These are phyloP conservation scores for Gortyna flavago DNA, from an alignment of 2,888 invertebrate genomes.

Conservation along the genomic window DNA sequence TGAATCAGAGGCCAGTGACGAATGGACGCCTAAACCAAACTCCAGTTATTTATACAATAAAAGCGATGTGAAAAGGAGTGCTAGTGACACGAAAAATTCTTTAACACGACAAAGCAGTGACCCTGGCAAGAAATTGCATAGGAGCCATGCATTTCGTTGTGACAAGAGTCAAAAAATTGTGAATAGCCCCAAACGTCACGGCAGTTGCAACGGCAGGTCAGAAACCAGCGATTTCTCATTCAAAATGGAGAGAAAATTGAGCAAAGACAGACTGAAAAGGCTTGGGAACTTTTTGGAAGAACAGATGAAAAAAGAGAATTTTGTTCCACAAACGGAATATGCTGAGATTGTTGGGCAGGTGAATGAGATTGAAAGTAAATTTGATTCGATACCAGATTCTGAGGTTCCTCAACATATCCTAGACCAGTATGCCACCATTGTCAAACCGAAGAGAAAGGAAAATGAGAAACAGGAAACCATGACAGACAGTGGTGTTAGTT, in stretches of 20 bases:
- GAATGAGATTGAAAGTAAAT: slow-evolving; percentile 53
- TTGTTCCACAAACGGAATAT: slow-evolving; percentile 67
- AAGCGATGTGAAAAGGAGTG: slow-evolving; percentile 77
- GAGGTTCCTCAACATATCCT: slow-evolving; percentile 86
- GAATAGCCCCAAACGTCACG: slow-evolving; percentile 79
- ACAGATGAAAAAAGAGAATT: slow-evolving; percentile 86
- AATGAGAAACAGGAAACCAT: slow-evolving; percentile 81
- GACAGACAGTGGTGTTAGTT: slow-evolving; percentile 88
- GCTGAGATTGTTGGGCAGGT: slow-evolving; percentile 65
- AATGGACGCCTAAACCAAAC: slow-evolving; percentile 76
- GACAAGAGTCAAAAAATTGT: slow-evolving; percentile 84
- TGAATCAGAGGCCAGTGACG: slow-evolving; percentile 71
- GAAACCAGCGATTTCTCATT: slow-evolving; percentile 81
- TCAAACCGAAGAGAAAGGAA: slow-evolving; percentile 81
- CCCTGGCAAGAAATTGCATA: slow-evolving; percentile 89
- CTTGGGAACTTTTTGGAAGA: slow-evolving; percentile 85
- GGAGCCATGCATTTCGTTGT: slow-evolving; percentile 91
- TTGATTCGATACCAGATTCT: slow-evolving; percentile 81
- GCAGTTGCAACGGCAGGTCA: slow-evolving; percentile 82
- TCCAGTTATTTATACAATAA: slow-evolving; percentile 83
- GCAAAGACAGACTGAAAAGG: slow-evolving; percentile 82
- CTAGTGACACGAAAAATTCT: slow-evolving; percentile 78
- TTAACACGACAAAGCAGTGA: slow-evolving; percentile 87
- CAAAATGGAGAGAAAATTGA: slow-evolving; percentile 83
- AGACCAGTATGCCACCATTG: slow-evolving; percentile 86